These are phyloP conservation scores for Hydropotes inermis DNA, from an alignment of 2,113 vertebrate genomes.

Conservation along the genomic window DNA sequence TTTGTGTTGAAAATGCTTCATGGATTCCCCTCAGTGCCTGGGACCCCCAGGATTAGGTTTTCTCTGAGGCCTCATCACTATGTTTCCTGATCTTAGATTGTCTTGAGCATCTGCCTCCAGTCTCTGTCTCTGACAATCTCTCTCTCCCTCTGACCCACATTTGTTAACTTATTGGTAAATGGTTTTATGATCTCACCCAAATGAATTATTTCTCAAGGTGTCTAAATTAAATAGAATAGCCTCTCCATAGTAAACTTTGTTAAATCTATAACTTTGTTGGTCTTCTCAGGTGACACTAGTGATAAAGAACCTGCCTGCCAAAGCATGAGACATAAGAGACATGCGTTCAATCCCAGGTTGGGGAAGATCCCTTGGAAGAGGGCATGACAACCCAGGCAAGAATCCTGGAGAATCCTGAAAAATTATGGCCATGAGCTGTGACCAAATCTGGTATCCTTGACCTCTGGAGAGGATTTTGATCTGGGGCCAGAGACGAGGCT, in stretches of 20 bases:
- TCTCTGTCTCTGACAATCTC: not conserved
- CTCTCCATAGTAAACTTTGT: not conserved
- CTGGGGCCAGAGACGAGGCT: not conserved
- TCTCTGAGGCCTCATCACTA: not conserved
- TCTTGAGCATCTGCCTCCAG: not conserved
- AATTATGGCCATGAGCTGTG: not conserved
- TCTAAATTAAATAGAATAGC: not conserved
- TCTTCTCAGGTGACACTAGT: not conserved
- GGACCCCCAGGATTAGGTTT: not conserved
- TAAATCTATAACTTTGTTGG: not conserved
- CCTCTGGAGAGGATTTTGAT: not conserved
- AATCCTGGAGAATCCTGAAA: not conserved
- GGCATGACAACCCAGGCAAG: not conserved
- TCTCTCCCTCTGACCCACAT: accelerated
- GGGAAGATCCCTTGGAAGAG: not conserved
- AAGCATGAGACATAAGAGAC: not conserved
- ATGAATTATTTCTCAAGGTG: not conserved
- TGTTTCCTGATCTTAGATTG: not conserved
- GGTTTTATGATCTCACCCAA: not conserved
- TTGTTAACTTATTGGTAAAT: not conserved
- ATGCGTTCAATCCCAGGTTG: not conserved
- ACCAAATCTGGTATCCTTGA: not conserved
- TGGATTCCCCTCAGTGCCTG: not conserved
- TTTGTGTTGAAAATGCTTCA: not conserved
- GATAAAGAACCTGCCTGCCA: not conserved